These are phyloP conservation scores for Chelon auratus DNA, from an alignment of 2,797 vertebrate species.

Conservation along the genomic window DNA sequence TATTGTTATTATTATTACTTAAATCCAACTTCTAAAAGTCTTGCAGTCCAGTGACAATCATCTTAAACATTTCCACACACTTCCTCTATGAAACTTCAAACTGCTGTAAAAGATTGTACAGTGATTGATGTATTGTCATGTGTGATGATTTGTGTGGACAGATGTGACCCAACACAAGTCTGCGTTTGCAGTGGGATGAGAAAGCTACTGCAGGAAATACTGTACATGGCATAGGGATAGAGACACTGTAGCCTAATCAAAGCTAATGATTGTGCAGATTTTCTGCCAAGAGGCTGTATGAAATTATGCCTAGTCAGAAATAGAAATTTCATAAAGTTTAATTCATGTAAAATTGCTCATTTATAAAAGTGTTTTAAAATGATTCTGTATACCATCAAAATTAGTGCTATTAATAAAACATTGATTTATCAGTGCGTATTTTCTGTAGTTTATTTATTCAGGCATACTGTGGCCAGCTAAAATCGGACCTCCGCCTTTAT, in stretches of 20 bases:
- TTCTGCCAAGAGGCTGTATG: slow-evolving; percentile 43
- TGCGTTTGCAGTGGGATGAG: neutral
- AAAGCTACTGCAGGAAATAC: slow-evolving; percentile 36
- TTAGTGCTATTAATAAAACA: accelerated
- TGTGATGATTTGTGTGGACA: slow-evolving; percentile 7
- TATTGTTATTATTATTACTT: neutral
- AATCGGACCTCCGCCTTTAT: slow-evolving; percentile 79
- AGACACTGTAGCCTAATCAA: slow-evolving; percentile 59
- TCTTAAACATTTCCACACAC: slow-evolving; percentile 4
- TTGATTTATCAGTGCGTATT: accelerated
- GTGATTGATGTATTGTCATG: neutral
- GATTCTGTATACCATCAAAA: too few relatives aligned
- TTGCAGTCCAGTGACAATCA: neutral
- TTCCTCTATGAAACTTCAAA: slow-evolving; percentile 18
- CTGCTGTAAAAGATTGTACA: neutral
- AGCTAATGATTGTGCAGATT: slow-evolving; percentile 83
- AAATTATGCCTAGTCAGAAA: slow-evolving; percentile 64
- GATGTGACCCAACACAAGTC: slow-evolving; percentile 14
- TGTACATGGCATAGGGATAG: slow-evolving; percentile 16
- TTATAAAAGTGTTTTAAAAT: neutral
- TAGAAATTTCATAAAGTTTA: neutral
- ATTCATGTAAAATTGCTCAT: accelerated
- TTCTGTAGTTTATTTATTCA: slow-evolving; percentile 3
- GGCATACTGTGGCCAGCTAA: slow-evolving; percentile 67
- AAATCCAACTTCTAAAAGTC: neutral